Conservation (phyloP, 2,113 vertebrate genomes). For the Fukomys damarensis region DNA sequence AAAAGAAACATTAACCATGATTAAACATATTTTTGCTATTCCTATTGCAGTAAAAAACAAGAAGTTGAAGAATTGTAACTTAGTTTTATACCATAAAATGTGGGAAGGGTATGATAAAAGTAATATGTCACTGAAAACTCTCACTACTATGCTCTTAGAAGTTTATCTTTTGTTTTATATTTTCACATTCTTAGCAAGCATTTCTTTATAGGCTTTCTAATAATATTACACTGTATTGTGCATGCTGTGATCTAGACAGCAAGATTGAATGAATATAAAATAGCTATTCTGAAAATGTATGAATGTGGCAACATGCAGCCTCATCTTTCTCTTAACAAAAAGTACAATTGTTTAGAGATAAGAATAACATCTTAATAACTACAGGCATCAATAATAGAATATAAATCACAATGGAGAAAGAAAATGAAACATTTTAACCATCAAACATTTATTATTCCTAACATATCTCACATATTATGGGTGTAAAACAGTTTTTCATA, state of each 20-base stretch:
- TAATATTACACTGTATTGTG: slow-evolving; percentile 49
- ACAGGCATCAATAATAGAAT: slow-evolving; percentile 47
- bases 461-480: not conserved
- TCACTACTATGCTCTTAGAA: not conserved
- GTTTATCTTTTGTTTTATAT: slow-evolving; percentile 34
- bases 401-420: slow-evolving; percentile 39
- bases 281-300: slow-evolving; percentile 58
- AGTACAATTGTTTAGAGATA: slow-evolving; percentile 59
- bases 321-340: slow-evolving; percentile 46
- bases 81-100: slow-evolving; percentile 32
- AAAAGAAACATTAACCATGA: not conserved
- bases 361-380: slow-evolving; percentile 49
- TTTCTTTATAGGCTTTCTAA: slow-evolving; percentile 49
- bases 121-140: slow-evolving; percentile 39
- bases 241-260: slow-evolving; percentile 19
- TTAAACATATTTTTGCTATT: slow-evolving; percentile 47
- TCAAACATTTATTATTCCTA: slow-evolving; percentile 22
- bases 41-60: not conserved
- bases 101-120: slow-evolving; percentile 9
- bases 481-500: slow-evolving; percentile 34
- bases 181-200: slow-evolving; percentile 54
- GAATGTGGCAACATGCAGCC: not conserved
- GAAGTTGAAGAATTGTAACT: not conserved
- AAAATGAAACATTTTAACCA: slow-evolving; percentile 8
- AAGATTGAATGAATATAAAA: slow-evolving; percentile 61